Base-by-base conservation (phyloP, 2,888 invertebrate genomes). In the Pycnomerus fuliginosus region DNA sequence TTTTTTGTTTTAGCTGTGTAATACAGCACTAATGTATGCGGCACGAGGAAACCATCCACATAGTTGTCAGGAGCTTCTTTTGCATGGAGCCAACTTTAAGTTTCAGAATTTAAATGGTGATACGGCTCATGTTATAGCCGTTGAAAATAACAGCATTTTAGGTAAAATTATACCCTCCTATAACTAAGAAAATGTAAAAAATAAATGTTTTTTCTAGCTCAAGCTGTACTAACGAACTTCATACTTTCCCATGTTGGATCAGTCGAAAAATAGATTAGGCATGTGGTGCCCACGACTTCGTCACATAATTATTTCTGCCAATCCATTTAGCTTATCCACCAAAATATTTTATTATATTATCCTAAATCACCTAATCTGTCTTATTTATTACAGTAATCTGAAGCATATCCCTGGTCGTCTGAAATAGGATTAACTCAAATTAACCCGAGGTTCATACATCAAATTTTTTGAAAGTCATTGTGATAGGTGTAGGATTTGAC, bases 11-110 rank as follows among this genome's bases (percentile, higher is more conserved):
- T 65, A 90, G 88, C 82, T 88, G 63, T 91, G 91, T 36, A 92
- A 91, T 66, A 90, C 92, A 27, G 87, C 94, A 1, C 73, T 95
- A 36, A 93, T 95, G 85, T 94, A 90, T 74, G 91, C 94, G 33
- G 90, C 91, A 3, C 84, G 85, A 59, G 90, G 89, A 5, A 91
- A 94, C 73, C 91, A 93, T 74, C 87, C 90, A 1, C 89, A 90
- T 67, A 88, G 90, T 44, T 90, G 90, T 62, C 87, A 90, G 63
- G 88, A 92, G 68, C 77, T 95, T 37, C 76, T 95, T 31, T 76
- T 84, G 12, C 76, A 82, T 62, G 90, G 90, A 41, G 89, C 92
- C 16, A 87, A 92, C 70, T 76, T 93, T 55, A 86, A 87, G 2
- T 76, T 83, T 46, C 80, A 82, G 45, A 94, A 95, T 76, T 83